Conservation (phyloP, 2,888 invertebrate species). For the Polyommatus icarus region DNA sequence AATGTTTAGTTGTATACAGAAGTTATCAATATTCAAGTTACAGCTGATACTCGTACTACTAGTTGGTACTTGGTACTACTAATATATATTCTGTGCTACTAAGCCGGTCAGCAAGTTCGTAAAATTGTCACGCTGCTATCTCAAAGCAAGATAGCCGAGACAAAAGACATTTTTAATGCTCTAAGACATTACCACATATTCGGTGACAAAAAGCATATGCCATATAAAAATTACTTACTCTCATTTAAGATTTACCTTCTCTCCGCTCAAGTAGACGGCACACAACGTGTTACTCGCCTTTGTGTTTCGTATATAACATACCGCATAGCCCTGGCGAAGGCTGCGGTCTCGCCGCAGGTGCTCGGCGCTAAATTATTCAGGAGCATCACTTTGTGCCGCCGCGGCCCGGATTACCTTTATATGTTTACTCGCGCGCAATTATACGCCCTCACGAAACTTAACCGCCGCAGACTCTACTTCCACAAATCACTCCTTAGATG, state of each 20-base stretch:
- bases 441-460: constrained; percentile 77
- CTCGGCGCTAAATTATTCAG: constrained; percentile 73
- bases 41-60: too few relatives aligned
- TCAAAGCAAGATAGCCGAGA: too few relatives aligned
- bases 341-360: constrained; percentile 71
- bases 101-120: too few relatives aligned
- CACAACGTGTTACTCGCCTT: not conserved
- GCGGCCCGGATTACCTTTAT: constrained; percentile 79
- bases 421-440: constrained; percentile 79
- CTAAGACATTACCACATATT: too few relatives aligned
- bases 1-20: too few relatives aligned
- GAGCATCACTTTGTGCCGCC: constrained; percentile 78
- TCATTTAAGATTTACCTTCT: not conserved
- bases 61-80: too few relatives aligned
- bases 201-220: not conserved
- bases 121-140: too few relatives aligned
- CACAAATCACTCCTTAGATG: constrained; percentile 1
- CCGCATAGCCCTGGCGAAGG: constrained; percentile 3
- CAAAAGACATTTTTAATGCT: too few relatives aligned
- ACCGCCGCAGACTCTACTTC: constrained; percentile 44
- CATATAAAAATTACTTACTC: not conserved
- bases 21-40: too few relatives aligned
- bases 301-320: not conserved
- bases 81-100: too few relatives aligned
- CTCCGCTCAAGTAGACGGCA: not conserved